These are phyloP conservation scores for Chondrosia reniformis DNA, from an alignment of 37 sponge, comb jelly and placozoan genomes.

Conservation along the genomic window DNA sequence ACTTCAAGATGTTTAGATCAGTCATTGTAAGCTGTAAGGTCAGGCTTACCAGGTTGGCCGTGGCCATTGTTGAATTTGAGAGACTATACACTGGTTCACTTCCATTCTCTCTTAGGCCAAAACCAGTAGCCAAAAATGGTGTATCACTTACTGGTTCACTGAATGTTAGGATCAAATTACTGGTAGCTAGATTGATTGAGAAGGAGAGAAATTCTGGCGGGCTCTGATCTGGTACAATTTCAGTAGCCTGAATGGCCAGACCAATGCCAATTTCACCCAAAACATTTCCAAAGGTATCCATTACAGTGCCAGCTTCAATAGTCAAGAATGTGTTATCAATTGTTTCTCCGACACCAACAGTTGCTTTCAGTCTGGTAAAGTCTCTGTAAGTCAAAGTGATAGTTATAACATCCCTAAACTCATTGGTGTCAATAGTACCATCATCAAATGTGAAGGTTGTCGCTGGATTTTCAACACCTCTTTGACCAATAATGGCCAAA, in stretches of 20 bases:
- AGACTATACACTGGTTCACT: constrained; percentile 1
- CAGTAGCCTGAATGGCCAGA: constrained; percentile 19
- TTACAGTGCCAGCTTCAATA: constrained; percentile 22
- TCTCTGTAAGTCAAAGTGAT: constrained; percentile 25
- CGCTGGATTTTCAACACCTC: constrained; percentile 18
- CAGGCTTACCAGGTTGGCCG: constrained; percentile 9
- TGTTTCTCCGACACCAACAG: constrained; percentile 24
- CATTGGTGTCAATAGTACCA: background rate
- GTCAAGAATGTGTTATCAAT: constrained; percentile 42
- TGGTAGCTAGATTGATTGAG: constrained; percentile 61
- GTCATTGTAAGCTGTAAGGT: constrained; percentile 24
- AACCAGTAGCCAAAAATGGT: background rate
- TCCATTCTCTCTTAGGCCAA: constrained; percentile 19
- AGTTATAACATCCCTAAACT: constrained; percentile 27
- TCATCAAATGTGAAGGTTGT: constrained; percentile 25
- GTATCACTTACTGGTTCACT: constrained; percentile 59
- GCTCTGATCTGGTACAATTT: constrained; percentile 38
- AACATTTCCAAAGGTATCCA: constrained; percentile 43
- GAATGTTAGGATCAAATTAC: constrained; percentile 56
- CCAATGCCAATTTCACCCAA: background rate
- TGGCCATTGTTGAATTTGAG: background rate
- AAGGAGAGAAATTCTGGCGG: constrained; percentile 41
- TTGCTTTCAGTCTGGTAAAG: constrained; percentile 22
- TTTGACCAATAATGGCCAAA: constrained; percentile 13
- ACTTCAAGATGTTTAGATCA: constrained; percentile 44